A percentile compares a stretch with the other conserved stretches of the same genome.
These are phyloP conservation scores for Phaedon cochleariae DNA, from an alignment of 2,888 invertebrate species.

Conservation along the genomic window DNA sequence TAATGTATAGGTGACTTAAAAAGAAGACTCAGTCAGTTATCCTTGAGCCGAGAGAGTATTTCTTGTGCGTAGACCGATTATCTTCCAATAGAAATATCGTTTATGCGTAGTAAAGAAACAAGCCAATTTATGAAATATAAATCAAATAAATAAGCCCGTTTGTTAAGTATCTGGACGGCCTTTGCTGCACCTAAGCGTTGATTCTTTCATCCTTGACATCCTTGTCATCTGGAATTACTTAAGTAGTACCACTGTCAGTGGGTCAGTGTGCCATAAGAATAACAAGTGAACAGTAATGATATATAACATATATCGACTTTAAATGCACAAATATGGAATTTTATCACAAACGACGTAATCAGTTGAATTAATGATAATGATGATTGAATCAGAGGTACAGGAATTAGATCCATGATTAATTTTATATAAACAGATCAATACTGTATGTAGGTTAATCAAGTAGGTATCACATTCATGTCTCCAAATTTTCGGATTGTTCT, in stretches of 20 bases:
- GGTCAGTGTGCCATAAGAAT: conserved; percentile 55
- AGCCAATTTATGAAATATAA: background rate
- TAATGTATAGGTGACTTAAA: no score
- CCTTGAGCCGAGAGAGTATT: no score
- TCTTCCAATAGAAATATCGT: no score
- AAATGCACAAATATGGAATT: background rate
- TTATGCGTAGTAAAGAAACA: background rate
- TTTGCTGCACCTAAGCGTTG: conserved; percentile 41
- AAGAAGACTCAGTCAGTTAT: no score
- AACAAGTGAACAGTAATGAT: conserved; percentile 52
- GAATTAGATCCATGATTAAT: no score
- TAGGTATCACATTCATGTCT: no score
- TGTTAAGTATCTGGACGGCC: conserved; percentile 36
- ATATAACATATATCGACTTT: conserved; percentile 18
- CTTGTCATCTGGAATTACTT: conserved; percentile 39
- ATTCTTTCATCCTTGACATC: conserved; percentile 44
- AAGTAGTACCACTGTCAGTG: conserved; percentile 55
- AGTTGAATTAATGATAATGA: background rate
- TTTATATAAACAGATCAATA: no score
- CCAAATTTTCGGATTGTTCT: no score
- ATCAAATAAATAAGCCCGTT: background rate
- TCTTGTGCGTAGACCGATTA: no score
- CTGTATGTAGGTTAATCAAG: no score
- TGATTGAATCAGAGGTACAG: background rate
- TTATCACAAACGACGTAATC: background rate